These are phyloP conservation scores for Chelonia mydas DNA, from an alignment of 2,797 vertebrate species.

Conservation along the genomic window DNA sequence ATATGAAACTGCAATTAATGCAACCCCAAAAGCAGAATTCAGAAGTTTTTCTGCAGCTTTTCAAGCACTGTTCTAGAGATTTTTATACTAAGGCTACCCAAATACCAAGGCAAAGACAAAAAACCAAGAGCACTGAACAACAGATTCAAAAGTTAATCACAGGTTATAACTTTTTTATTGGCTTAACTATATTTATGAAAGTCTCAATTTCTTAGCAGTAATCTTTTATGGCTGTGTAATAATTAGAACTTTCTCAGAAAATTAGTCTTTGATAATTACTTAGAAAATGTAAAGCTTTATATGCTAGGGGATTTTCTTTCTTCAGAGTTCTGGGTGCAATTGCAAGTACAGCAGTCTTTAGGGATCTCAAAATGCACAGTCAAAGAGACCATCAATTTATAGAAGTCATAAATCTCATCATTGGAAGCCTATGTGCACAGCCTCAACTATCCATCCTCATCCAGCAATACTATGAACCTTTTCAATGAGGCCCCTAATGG, in stretches of 20 bases:
- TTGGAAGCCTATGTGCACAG: no score
- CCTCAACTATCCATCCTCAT: no score
- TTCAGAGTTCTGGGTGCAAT: background rate
- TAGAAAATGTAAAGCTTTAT: background rate
- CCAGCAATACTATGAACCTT: no score
- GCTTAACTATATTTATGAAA: background rate
- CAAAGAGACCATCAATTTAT: no score
- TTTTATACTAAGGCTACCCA: background rate
- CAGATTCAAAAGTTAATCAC: background rate
- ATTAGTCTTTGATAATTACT: background rate
- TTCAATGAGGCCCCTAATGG: no score
- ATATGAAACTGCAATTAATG: constrained; percentile 1
- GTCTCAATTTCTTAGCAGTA: background rate
- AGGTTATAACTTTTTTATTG: constrained; percentile 1
- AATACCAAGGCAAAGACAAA: background rate
- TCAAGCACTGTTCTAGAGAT: background rate
- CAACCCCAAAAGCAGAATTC: background rate
- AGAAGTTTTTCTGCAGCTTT: background rate
- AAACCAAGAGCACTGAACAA: constrained; percentile 15
- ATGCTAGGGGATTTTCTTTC: background rate
- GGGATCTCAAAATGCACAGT: no score
- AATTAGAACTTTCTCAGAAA: background rate
- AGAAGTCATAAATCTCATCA: no score
- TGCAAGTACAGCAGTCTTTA: no score
- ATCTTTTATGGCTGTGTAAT: background rate